phyloP scores from a whole-genome alignment of 2,888 invertebrate species.

The Drosophila prolongata region DNA sequence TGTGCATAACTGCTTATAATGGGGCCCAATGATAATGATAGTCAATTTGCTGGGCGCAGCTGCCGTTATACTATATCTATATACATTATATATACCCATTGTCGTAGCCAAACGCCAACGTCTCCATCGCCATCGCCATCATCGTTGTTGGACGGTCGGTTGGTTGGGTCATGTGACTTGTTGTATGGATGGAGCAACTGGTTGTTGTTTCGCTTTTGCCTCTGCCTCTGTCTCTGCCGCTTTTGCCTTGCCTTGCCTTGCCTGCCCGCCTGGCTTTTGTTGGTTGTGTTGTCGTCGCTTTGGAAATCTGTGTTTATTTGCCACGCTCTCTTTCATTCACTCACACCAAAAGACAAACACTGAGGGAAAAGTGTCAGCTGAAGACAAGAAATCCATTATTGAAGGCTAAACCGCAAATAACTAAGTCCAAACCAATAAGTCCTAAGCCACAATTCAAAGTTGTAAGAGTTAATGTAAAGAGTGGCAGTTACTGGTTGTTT shows the following conservation, averaged over 20 bases:
- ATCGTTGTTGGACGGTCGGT: conserved; percentile 51
- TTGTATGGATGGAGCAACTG: conserved; percentile 74
- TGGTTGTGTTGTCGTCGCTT: conserved; percentile 68
- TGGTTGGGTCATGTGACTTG: conserved; percentile 78
- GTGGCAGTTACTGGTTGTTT: no score
- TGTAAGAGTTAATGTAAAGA: no score
- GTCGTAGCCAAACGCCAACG: conserved; percentile 52
- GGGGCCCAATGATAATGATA: conserved; percentile 49
- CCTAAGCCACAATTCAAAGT: no score
- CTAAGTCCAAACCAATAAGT: no score
- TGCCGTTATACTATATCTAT: conserved; percentile 30
- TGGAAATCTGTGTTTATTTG: conserved; percentile 78
- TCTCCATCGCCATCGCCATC: conserved; percentile 56
- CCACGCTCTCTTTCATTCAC: conserved; percentile 70
- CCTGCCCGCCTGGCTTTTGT: conserved; percentile 25
- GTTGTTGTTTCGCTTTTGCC: conserved; percentile 57
- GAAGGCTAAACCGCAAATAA: neutral
- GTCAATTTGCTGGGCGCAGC: conserved; percentile 48
- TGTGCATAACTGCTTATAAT: conserved; percentile 46
- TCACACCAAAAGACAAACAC: conserved; percentile 30
- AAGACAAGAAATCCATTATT: neutral
- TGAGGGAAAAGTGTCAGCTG: neutral
- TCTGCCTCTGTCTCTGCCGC: conserved; percentile 1
- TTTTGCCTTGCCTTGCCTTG: conserved; percentile 8
- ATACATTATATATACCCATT: conserved; percentile 30